Conservation (phyloP, 2,113 vertebrate genomes). For the Rhizomys pruinosus region DNA sequence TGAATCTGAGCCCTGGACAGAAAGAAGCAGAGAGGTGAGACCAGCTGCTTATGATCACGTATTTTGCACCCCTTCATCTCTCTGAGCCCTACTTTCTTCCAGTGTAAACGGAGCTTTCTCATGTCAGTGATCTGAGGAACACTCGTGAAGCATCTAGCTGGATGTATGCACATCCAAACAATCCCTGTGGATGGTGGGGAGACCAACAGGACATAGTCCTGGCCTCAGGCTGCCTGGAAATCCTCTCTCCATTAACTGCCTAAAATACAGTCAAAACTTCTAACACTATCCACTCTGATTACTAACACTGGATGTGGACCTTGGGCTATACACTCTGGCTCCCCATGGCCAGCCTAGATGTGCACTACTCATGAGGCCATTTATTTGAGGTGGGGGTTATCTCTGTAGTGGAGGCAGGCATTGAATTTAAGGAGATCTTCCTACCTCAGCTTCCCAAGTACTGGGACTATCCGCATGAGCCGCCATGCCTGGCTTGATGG, state of each 20-base stretch:
- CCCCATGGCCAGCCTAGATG: too few species aligned
- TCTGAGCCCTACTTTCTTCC: not conserved
- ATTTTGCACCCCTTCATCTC: rapidly evolving
- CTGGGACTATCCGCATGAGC: too few species aligned
- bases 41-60: rapidly evolving
- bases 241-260: not conserved
- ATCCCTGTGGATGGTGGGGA: rapidly evolving
- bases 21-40: too few species aligned
- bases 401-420: too few species aligned
- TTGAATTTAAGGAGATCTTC: too few species aligned
- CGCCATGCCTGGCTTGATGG: too few species aligned
- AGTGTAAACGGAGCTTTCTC: rapidly evolving
- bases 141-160: rapidly evolving
- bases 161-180: rapidly evolving
- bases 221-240: not conserved
- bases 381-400: too few species aligned
- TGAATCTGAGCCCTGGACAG: not conserved
- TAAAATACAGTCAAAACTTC: not conserved
- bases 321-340: too few species aligned
- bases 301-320: too few species aligned
- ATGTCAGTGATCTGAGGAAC: not conserved
- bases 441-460: too few species aligned
- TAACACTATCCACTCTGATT: too few species aligned
- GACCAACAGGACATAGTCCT: rapidly evolving
- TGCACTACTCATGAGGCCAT: too few species aligned